Evolutionary conservation across 2,113 vertebrate genomes (phyloP), one percentile per base, ranked within the genome.

Genomic region (Falcunculus frontatus): DNA sequence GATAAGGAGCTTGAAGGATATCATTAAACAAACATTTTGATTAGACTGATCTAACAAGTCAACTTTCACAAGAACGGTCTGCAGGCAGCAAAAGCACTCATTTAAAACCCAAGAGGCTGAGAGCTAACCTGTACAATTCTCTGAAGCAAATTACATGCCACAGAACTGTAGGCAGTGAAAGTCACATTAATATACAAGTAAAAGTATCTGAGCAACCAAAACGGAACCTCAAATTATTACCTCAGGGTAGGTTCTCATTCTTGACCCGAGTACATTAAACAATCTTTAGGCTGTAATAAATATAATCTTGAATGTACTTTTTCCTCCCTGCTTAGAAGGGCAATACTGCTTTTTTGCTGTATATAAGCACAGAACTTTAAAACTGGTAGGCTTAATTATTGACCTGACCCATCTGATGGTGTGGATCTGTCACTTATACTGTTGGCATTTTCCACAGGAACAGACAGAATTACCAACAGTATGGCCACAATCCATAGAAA

Each of bases 21-120:
- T 67, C 10, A 84, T 75, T 91, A 89, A 81, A 91, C 60, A 92
- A 93, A 86, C 47, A 49, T 94, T 95, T 81, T 89, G 52, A 86
- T 89, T 81, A 91, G 52, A 41, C 14, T 63, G 52, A 84, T 60
- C 56, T 72, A 93, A 78, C 19, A 82, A 1, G 7, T 80, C 68
- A 84, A 7, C 65, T 78, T 89, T 55, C 21, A 78, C 39, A 89
- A 56, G 84, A 92, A 70, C 32, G 78, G 47, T 60, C 52, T 85
- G 60, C 76, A 86, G 81, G 68, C 59, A 92, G 72, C 56, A 90
- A 84, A 89, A 70, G 0, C 64, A 35, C 14, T 78, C 3, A 73
- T 69, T 82, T 89, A 62, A 80, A 90, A 87, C 46, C 10, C 42
- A 37, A 68, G 59, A 77, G 17, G 42, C 11, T 78, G 68, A 74